Base-by-base conservation (phyloP, 2,888 invertebrate genomes). In the Sepioteuthis lessoniana region DNA sequence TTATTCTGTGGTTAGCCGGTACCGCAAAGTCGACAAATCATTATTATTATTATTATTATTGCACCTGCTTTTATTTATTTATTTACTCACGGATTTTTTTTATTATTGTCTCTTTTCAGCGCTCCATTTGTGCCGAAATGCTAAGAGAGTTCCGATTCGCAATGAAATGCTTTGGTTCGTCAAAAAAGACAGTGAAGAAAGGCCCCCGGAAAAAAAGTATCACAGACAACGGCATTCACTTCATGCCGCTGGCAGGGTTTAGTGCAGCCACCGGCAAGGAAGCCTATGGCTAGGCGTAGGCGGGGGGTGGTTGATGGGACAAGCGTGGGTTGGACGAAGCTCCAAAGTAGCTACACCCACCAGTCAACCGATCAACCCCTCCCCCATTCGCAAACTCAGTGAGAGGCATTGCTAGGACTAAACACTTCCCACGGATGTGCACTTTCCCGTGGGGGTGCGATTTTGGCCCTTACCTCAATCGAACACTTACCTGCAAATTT, bases 101-200 rank as follows among this genome's bases (percentile, higher is more conserved):
- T 60, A 31, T 60, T 60, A n/a, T 76, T 76, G 1, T 76, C n/a
- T 76, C 76, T 76, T 95, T 97, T 76, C 97, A 98, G 97, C 98
- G 99, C 97, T 98, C 99, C 0, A 97, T 99, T 94, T 99, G 99
- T 97, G 98, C 99, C 90, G 99, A 99, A 97, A 99, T 99, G 98
- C 98, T 98, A 1, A 98, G 99, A 97, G 99, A 99, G 97, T 97
- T 99, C 94, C 98, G 99, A 55, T 99, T 99, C 97, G 99, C 99
- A 0, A 98, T 99, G 97, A 98, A 98, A 93, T 99, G 99, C 97
- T 98, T 98, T 47, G 98, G 98, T 13, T 98, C 99, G 2, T 98
- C 98, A 95, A 98, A 98, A 96, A 97, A 98, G 94, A 98, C 99
- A 38, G 60, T 93, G 38, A 93, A 93, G 55, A 93, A 93, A 93